A percentile compares a stretch with the other conserved stretches of the same genome.
phyloP scores from a whole-genome alignment of 1,140 invertebrate species.

The Campoletis sonorensis region DNA sequence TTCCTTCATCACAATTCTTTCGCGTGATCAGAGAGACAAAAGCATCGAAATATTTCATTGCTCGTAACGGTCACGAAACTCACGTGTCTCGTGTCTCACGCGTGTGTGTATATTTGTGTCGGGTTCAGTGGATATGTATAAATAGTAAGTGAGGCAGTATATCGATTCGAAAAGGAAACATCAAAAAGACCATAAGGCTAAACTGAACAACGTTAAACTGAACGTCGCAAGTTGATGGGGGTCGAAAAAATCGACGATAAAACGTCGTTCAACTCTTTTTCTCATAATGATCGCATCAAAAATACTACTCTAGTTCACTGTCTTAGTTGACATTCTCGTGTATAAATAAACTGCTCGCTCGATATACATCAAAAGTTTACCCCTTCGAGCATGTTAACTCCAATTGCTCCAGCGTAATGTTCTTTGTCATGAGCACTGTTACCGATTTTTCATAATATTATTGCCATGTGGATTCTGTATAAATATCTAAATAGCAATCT shows the following conservation, averaged over 20 bases:
- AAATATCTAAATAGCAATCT: not conserved
- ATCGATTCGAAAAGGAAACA: conserved; percentile 9
- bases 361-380: conserved; percentile 17
- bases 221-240: not conserved
- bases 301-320: not conserved
- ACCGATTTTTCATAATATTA: not conserved
- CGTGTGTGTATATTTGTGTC: not conserved
- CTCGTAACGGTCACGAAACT: not conserved
- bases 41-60: conserved; percentile 17
- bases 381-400: conserved; percentile 4
- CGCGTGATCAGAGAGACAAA: conserved; percentile 8
- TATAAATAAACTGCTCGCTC: not conserved
- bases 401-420: not conserved
- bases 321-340: not conserved
- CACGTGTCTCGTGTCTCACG: not conserved
- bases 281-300: not conserved
- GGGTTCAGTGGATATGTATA: not conserved
- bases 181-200: not conserved
- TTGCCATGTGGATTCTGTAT: not conserved
- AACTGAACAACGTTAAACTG: not conserved
- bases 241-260: conserved; percentile 10
- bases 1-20: not conserved
- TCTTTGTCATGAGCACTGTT: conserved; percentile 26
- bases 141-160: not conserved
- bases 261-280: conserved; percentile 8